Conservation (phyloP, 2,797 vertebrate genomes). For the Pipistrellus pipistrellus region DNA sequence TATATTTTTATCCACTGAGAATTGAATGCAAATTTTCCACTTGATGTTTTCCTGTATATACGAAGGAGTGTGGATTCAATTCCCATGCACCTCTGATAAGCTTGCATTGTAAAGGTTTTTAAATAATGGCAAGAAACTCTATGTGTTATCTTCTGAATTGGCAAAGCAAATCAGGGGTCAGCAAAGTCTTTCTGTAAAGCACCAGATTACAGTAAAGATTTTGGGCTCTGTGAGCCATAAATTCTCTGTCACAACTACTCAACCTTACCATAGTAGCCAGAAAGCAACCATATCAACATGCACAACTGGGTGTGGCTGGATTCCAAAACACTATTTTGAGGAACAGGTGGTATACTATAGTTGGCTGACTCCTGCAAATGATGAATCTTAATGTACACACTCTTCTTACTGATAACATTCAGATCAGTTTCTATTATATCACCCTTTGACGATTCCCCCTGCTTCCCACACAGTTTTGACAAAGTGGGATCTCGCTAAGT, state of each 20-base stretch:
- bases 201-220: not conserved
- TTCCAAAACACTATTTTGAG: not conserved
- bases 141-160: not conserved
- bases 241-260: not conserved
- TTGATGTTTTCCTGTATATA: not conserved
- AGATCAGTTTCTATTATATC: not conserved
- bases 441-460: not conserved
- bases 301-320: not conserved
- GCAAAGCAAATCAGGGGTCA: not conserved
- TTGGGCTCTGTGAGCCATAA: not conserved
- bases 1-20: not conserved
- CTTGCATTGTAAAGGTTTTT: not conserved
- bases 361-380: not conserved
- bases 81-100: not conserved
- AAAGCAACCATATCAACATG: not conserved
- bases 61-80: not conserved
- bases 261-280: not conserved
- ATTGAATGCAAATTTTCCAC: conserved; percentile 11
- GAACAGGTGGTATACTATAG: not conserved
- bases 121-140: not conserved
- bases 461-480: not conserved
- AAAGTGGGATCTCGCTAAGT: not conserved
- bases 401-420: not conserved
- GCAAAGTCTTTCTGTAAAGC: not conserved
- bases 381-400: not conserved